Percentiles rank a stretch among this genome's conserved stretches.
These are phyloP conservation scores for Hirundichthys speculiger DNA, from an alignment of 2,113 vertebrate species.

Conservation along the genomic window DNA sequence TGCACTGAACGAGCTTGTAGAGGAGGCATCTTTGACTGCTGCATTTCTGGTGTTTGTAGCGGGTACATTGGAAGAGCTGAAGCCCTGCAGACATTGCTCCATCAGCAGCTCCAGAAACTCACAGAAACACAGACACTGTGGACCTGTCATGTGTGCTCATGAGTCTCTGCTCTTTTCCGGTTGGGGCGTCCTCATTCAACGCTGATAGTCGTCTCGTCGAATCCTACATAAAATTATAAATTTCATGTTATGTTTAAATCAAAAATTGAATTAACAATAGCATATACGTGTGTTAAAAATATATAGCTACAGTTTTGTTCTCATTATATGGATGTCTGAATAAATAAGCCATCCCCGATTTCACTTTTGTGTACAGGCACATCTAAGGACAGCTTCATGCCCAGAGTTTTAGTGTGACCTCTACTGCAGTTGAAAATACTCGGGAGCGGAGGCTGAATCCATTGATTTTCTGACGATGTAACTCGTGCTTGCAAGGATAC, in stretches of 20 bases:
- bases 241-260: fast-evolving
- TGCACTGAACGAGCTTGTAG: too few relatives aligned
- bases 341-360: neutral
- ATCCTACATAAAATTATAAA: slow-evolving; percentile 30
- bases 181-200: slow-evolving; percentile 27
- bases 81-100: too few relatives aligned
- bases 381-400: slow-evolving; percentile 26
- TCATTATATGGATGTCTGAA: fast-evolving
- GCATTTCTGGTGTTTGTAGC: too few relatives aligned
- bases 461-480: slow-evolving; percentile 63
- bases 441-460: slow-evolving; percentile 60
- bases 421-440: slow-evolving; percentile 84
- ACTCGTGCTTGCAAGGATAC: slow-evolving; percentile 15
- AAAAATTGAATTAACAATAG: neutral
- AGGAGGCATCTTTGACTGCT: too few relatives aligned
- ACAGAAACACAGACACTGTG: too few relatives aligned
- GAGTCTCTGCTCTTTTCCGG: slow-evolving; percentile 43
- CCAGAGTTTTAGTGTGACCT: slow-evolving; percentile 78
- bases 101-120: too few relatives aligned
- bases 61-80: too few relatives aligned
- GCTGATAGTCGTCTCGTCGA: neutral
- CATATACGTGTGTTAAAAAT: fast-evolving
- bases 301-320: fast-evolving
- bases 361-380: slow-evolving; percentile 50
- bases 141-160: slow-evolving; percentile 12